Base-by-base conservation (phyloP, 2,113 vertebrate species). In the Grus americana region DNA sequence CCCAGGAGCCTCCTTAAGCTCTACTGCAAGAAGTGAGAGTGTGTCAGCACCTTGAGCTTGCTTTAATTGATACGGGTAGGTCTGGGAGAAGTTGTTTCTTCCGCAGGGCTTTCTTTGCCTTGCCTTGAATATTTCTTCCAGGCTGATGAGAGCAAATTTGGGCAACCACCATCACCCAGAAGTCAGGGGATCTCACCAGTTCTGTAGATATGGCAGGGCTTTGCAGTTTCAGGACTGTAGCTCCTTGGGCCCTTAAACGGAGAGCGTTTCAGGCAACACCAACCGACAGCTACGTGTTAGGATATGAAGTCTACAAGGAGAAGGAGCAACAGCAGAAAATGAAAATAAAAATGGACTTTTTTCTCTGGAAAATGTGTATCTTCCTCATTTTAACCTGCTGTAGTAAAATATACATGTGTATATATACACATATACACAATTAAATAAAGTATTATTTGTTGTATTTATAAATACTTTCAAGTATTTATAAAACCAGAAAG, bases 111-210 rank as follows among this genome's bases (percentile, higher is more conserved):
- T 74, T 71, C 66, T 80, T 86, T 49, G 36, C 32, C 40, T 79
- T 73, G 23, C 30, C 23, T 49, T 61, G 30, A 65, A 34, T 40
- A 11, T 59, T 47, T 79, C 46, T 73, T 38, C 24, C 50, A 63
- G 32, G 27, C 17, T 57, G 68, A 40, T 42, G 30, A 40, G 87
- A 52, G 23, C 32, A 72, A 74, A 73, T 52, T 21, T 59, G 32
- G 47, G 58, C 44, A n/a, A 46, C 21, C 34, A 5, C 15, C 36
- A n/a, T 15, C 47, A n/a, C 20, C 10, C 65, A 40, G 30, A 17
- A 62, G 26, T 4, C 2, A 3, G 0, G 4, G 19, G 21, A 74
- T 38, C 32, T 67, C 2, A 1, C 38, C 67, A 68, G 0, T 38
- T 76, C 61, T 54, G 18, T 42, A 72, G 42, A 15, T 36, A 70